Base-by-base conservation (phyloP, 1,140 invertebrate genomes). In the Habropoda laboriosa region DNA sequence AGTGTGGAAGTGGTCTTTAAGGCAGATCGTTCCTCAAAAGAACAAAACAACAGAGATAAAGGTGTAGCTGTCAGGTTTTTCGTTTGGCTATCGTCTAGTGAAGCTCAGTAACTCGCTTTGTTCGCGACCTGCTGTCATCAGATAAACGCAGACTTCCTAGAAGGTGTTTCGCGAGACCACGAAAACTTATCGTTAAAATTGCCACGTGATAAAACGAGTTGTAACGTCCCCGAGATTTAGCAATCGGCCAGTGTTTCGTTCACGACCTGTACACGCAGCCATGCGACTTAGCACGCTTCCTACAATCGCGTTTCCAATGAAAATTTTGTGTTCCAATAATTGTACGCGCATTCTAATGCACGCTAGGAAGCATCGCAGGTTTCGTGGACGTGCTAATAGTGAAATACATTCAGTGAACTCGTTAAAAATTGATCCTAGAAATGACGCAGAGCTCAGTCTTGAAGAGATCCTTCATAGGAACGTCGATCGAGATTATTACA, bases 151-250 rank as follows among this genome's bases (percentile, higher is more conserved):
- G 16, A 21, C 0, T 21, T 40, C 35, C 7, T 16, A 18, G n/a
- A 53, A 68, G 24, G 38, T 12, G 13, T n/a, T 47, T n/a, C 10
- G 1, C 12, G 35, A 27, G 0, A n/a, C n/a, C n/a, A n/a, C 8
- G 8, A 70, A 55, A 40, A 70, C 2, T 70, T 24, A 55, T 70
- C 49, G 2, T 40, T n/a, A 38, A 70, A 55, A 55, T 30, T n/a
- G 38, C 12, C 12, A 13, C 24, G 51, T 18, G 68, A 71, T 55
- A 71, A 71, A 42, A 40, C 16, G 8, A 1, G 35, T 35, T 67
- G 27, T 30, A 53, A 49, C 47, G 18, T 12, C 7, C n/a, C 49
- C 2, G n/a, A 18, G 13, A 40, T 30, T 8, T 40, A 30, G n/a
- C n/a, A 40, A 55, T 53, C 67, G n/a, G 18, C 21, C 35, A 40